Evolutionary conservation across 2,797 vertebrate genomes (phyloP).

Genomic region (Neomorphus geoffroyi): DNA sequence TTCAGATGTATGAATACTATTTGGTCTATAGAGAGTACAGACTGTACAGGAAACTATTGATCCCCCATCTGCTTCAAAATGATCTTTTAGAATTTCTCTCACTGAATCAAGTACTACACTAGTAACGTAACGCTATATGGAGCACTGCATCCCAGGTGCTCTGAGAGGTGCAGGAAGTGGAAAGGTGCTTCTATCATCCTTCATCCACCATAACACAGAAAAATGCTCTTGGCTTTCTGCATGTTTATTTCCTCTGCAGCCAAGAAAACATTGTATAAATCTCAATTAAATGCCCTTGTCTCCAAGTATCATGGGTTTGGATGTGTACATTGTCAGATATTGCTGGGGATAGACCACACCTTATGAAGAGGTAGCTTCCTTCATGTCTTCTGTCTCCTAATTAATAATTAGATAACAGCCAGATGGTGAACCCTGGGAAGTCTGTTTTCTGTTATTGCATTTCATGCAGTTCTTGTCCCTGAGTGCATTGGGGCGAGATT

Average conservation of each 20-base stretch:
- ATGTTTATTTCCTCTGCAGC: neutral
- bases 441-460: neutral
- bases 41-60: constrained; percentile 56
- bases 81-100: constrained; percentile 47
- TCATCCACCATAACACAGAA: neutral
- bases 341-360: neutral
- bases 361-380: neutral
- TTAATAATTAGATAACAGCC: constrained; percentile 32
- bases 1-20: constrained; percentile 68
- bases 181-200: neutral
- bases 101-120: constrained; percentile 47
- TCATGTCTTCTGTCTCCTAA: neutral
- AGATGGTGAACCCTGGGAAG: constrained; percentile 7
- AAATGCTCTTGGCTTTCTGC: neutral
- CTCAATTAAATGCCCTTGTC: neutral
- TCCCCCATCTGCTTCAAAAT: constrained; percentile 68
- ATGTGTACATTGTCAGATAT: neutral
- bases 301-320: neutral
- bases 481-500: neutral
- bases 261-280: neutral
- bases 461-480: neutral
- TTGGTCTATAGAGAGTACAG: constrained; percentile 72
- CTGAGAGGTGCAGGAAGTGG: neutral
- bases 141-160: constrained; percentile 18
- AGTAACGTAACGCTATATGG: constrained; percentile 19